Conservation (phyloP, 2,797 vertebrate genomes). For the Lacerta agilis region DNA sequence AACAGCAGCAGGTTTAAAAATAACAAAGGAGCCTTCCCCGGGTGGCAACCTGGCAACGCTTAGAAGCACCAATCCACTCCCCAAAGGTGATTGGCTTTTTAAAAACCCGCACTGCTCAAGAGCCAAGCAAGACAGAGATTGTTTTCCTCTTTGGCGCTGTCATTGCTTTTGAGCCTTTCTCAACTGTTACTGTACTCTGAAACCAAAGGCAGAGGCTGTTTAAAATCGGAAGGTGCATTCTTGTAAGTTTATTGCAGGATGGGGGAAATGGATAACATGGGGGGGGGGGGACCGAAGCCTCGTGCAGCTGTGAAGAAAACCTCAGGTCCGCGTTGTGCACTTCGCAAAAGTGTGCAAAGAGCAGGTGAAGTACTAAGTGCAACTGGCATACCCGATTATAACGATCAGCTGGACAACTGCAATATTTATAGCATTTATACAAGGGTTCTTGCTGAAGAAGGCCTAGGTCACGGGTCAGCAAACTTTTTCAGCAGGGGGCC, state of each 20-base stretch:
- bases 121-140: neutral
- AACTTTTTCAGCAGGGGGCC: no score
- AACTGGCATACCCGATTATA: neutral
- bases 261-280: neutral
- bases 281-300: no score
- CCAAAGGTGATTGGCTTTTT: neutral
- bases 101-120: neutral
- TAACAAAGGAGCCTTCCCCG: neutral
- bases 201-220: neutral
- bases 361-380: no score
- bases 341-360: neutral
- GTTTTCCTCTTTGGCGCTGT: neutral
- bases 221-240: neutral
- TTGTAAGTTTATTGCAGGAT: neutral
- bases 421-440: no score
- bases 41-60: neutral
- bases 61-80: neutral
- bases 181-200: neutral
- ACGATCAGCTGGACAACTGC: neutral
- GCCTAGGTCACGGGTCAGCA: no score
- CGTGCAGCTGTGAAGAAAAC: neutral
- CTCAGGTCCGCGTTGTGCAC: neutral
- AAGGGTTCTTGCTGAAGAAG: neutral
- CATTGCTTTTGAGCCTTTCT: neutral
- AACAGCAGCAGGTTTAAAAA: neutral